Evolutionary conservation across 2,888 invertebrate genomes (phyloP).

Genomic region (Thereva nobilitata): DNA sequence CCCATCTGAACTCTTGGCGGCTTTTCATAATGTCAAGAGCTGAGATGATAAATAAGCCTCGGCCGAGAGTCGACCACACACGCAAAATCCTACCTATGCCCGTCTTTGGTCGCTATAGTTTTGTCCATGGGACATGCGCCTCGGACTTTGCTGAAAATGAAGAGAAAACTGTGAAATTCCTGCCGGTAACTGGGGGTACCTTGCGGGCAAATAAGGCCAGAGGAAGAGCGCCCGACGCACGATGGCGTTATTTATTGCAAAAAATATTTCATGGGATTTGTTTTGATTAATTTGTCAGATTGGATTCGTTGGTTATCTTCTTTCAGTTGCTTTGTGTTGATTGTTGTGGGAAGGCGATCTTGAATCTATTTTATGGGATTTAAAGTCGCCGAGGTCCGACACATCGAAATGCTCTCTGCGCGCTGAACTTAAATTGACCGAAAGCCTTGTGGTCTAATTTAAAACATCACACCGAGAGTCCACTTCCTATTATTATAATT

Average conservation of each 20-base stretch:
- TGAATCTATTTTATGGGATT: too few species aligned
- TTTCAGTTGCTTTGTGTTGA: not conserved
- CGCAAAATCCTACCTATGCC: not conserved
- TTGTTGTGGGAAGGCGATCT: too few species aligned
- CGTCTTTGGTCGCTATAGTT: not conserved
- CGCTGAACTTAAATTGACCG: too few species aligned
- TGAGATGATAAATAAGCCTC: slow-evolving; percentile 33
- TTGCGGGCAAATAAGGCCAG: slow-evolving; percentile 19
- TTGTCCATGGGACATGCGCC: not conserved
- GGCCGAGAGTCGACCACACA: slow-evolving; percentile 28
- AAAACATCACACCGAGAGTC: too few species aligned
- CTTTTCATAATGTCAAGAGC: slow-evolving; percentile 25
- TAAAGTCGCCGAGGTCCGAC: too few species aligned
- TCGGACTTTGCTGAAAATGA: not conserved
- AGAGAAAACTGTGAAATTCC: slow-evolving; percentile 23
- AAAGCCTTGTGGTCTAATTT: too few species aligned
- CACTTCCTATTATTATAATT: too few species aligned
- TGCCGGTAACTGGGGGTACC: slow-evolving; percentile 3
- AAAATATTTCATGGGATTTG: slow-evolving; percentile 38
- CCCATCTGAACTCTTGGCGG: slow-evolving; percentile 16
- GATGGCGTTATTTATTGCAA: slow-evolving; percentile 27
- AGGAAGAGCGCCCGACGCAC: not conserved
- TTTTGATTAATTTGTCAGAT: slow-evolving; percentile 39
- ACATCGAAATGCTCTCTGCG: too few species aligned
- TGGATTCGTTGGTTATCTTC: slow-evolving; percentile 13